Base-by-base conservation (phyloP, 2,797 vertebrate species). In the Melanotaenia pygmaea region DNA sequence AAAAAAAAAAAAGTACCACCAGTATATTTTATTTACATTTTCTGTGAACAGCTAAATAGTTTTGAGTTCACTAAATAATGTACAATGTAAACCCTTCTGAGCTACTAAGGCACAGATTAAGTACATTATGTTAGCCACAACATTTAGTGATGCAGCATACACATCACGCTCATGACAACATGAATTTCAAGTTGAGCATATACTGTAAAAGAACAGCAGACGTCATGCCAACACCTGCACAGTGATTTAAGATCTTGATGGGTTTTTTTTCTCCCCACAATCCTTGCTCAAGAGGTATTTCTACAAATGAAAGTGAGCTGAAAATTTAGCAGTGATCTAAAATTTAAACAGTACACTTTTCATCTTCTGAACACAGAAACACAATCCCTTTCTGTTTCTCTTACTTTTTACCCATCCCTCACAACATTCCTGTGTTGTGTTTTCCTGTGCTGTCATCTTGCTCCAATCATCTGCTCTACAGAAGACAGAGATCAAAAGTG, bases 401-500 rank as follows among this genome's bases (percentile, higher is more conserved):
- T 53, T 64, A 53, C 54, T 53, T 63, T 37, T 51, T 53, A 61
- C 54, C 62, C 53, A 30, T 53, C 28, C 37, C 22, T 69, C 10
- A 5, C 37, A 54, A 57, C 30, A 74, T 50, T 32, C 51, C 64
- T 3, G 1, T 67, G 62, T 67, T 76, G 71, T 70, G 63, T 51
- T 43, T 76, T 74, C 70, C 51, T 75, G 45, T 53, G 51, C 67
- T 51, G 82, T 82, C 70, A 74, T 67, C 67, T 72, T 59, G 61
- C 79, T 73, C 51, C 66, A 70, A 13, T 71, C 62, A 56, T 84
- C 70, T 65, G 72, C 63, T 77, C 60, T 38, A 77, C 70, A 66
- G 57, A 56, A 71, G 82, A 80, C 59, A 64, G 64, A 83, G 81
- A 83, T 89, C 80, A 86, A 72, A 43, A 72, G 60, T 66, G 74